Conservation (phyloP, 2,888 invertebrate species). For the Ichneumoninae sp. region DNA sequence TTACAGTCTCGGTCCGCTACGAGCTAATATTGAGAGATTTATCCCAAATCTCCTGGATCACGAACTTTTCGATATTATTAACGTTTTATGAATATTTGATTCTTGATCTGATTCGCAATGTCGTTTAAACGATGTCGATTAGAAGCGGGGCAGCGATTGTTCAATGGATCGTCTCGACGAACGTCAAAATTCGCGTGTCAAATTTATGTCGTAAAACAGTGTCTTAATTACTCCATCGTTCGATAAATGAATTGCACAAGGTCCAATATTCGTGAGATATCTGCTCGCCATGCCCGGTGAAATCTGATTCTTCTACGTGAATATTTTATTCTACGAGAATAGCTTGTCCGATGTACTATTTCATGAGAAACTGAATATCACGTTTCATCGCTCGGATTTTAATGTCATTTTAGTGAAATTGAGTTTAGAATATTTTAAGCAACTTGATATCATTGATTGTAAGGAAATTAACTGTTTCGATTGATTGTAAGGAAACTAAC, state of each 20-base stretch:
- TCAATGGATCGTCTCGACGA: background rate
- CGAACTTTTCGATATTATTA: background rate
- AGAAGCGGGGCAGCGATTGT: background rate
- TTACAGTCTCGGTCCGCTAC: background rate
- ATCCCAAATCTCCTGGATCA: background rate
- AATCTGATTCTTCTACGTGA: background rate
- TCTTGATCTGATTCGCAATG: background rate
- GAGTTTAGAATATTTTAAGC: background rate
- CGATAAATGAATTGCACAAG: background rate
- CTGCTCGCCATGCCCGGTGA: background rate
- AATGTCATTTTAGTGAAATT: background rate
- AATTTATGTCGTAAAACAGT: background rate
- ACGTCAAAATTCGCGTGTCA: background rate
- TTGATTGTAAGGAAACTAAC: background rate
- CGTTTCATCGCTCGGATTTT: background rate
- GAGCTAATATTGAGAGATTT: background rate
- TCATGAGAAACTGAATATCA: background rate
- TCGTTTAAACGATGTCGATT: background rate
- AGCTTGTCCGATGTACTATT: no score
- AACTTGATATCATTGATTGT: background rate
- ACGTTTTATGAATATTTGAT: background rate
- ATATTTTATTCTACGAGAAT: background rate
- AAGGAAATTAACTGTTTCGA: background rate
- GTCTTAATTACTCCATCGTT: background rate
- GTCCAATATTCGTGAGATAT: background rate